Evolutionary conservation across 2,797 vertebrate species (phyloP).

Genomic region (Gallirallus australis): DNA sequence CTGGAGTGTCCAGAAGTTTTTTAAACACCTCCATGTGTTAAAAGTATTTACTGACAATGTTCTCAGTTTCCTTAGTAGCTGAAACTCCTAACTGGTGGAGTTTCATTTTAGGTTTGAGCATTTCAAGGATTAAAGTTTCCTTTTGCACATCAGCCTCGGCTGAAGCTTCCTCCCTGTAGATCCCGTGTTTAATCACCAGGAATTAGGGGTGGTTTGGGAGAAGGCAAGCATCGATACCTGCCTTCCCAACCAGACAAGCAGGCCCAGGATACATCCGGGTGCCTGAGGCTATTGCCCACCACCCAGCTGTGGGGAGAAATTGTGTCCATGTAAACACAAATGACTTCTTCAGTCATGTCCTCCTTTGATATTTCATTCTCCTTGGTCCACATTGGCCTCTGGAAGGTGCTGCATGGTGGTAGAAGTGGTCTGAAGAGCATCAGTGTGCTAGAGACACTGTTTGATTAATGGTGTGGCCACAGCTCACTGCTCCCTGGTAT

Average conservation of each 20-base stretch:
- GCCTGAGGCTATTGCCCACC: background rate
- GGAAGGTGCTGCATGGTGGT: accelerated
- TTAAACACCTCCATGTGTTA: background rate
- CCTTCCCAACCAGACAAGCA: background rate
- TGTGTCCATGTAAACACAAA: background rate
- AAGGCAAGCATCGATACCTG: background rate
- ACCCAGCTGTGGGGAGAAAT: background rate
- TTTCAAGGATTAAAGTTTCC: background rate
- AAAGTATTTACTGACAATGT: background rate
- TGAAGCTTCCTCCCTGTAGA: background rate
- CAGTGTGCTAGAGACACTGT: accelerated
- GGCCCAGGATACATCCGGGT: accelerated
- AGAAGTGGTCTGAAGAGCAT: background rate
- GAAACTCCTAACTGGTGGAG: background rate
- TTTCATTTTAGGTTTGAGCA: accelerated
- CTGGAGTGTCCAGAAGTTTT: too few relatives aligned
- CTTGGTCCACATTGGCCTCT: accelerated
- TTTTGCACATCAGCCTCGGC: accelerated
- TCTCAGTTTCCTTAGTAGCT: background rate
- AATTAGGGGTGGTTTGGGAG: background rate
- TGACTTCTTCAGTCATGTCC: background rate
- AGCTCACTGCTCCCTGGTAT: background rate
- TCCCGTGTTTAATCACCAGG: accelerated
- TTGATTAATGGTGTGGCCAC: background rate
- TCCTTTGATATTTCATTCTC: background rate